These are phyloP conservation scores for Euglossa dilemma DNA, from an alignment of 1,140 invertebrate genomes.

Conservation along the genomic window DNA sequence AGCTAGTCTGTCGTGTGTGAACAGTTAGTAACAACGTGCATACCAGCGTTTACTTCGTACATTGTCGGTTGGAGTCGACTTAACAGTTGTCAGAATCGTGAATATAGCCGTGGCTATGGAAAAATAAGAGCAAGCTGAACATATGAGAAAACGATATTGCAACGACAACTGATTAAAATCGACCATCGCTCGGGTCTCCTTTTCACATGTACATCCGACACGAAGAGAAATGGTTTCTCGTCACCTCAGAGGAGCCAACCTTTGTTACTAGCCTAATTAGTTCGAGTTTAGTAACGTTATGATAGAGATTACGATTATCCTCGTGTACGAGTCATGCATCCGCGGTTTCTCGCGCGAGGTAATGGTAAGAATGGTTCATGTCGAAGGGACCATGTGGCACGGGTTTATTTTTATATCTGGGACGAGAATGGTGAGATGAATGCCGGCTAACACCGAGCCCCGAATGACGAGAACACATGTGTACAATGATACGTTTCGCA, in stretches of 20 bases:
- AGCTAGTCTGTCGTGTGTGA: constrained; percentile 41
- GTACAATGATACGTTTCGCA: constrained; percentile 54
- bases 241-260: not conserved
- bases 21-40: constrained; percentile 67
- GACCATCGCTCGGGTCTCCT: not conserved
- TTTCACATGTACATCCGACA: not conserved
- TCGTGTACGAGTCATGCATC: constrained; percentile 27
- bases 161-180: constrained; percentile 20
- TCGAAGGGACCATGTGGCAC: not conserved
- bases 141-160: not conserved
- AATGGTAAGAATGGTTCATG: constrained; percentile 14
- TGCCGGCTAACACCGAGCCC: constrained; percentile 25
- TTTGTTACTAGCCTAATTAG: constrained; percentile 16
- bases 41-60: constrained; percentile 27
- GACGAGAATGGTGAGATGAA: constrained; percentile 35
- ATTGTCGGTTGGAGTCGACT: constrained; percentile 39
- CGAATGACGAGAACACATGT: constrained; percentile 44
- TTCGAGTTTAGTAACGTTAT: constrained; percentile 28
- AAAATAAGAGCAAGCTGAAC: too few relatives aligned
- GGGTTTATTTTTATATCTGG: constrained; percentile 1
- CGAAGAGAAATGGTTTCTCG: not conserved
- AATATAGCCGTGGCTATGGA: too few relatives aligned
- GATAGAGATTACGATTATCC: not conserved
- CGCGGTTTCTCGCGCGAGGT: not conserved
- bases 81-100: constrained; percentile 9